Percentiles rank a stretch among this genome's conserved stretches.
phyloP scores from a whole-genome alignment of 2,113 vertebrate species.

The Myodes glareolus region DNA sequence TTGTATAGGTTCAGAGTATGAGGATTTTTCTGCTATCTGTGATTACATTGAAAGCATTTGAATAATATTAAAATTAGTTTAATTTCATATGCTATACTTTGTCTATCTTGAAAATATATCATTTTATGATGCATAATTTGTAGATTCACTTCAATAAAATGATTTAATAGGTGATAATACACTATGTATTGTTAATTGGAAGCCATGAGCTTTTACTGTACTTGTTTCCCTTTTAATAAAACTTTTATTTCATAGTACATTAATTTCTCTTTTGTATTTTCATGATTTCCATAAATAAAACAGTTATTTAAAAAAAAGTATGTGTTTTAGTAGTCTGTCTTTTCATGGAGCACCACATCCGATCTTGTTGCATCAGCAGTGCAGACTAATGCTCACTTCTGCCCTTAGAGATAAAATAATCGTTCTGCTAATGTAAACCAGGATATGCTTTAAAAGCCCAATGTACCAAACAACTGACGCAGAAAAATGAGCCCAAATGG shows the following conservation, averaged over 20 bases:
- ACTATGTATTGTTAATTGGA: constrained; percentile 68
- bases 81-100: neutral
- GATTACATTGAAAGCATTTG: constrained; percentile 33
- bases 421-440: constrained; percentile 46
- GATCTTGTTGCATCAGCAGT: constrained; percentile 24
- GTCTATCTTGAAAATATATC: neutral
- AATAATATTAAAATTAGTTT: neutral
- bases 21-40: neutral
- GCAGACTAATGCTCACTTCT: constrained; percentile 56
- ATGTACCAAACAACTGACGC: constrained; percentile 42
- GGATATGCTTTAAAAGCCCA: constrained; percentile 44
- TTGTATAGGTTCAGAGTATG: neutral
- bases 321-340: constrained; percentile 1
- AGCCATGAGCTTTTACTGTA: constrained; percentile 69
- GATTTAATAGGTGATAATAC: constrained; percentile 62
- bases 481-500: constrained; percentile 52
- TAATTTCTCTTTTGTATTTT: constrained; percentile 84
- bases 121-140: constrained; percentile 68
- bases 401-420: constrained; percentile 14
- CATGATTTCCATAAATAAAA: constrained; percentile 81
- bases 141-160: constrained; percentile 67
- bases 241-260: constrained; percentile 86
- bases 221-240: constrained; percentile 76
- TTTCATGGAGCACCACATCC: constrained; percentile 51
- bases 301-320: constrained; percentile 49